These are phyloP conservation scores for Leptobrachium ailaonicum DNA, from an alignment of 2,113 vertebrate genomes.

Conservation along the genomic window DNA sequence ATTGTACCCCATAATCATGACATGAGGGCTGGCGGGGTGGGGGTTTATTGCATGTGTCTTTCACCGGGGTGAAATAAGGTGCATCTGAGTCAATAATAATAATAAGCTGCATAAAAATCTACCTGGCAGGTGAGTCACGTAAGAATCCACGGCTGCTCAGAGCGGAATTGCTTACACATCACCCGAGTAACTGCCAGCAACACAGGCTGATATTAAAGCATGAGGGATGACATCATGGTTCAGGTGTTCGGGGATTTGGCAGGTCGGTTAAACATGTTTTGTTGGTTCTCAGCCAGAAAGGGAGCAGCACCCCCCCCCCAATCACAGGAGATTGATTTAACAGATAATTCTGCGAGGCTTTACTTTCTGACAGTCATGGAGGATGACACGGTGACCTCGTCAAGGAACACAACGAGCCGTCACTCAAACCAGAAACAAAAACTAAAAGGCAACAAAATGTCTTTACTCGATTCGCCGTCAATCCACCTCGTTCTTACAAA, in stretches of 20 bases:
- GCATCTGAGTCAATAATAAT: neutral
- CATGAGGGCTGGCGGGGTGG: neutral
- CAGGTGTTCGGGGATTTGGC: conserved; percentile 36
- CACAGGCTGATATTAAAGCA: conserved; percentile 9
- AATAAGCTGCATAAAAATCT: neutral
- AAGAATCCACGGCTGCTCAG: neutral
- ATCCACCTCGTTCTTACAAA: too few relatives aligned
- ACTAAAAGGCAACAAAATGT: too few relatives aligned
- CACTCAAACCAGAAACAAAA: too few relatives aligned
- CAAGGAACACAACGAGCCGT: neutral
- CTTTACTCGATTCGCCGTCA: too few relatives aligned
- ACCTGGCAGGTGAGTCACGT: conserved; percentile 22
- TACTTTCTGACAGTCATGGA: conserved; percentile 33
- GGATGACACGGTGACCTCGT: conserved; percentile 17
- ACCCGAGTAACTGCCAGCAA: conserved; percentile 10
- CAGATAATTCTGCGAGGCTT: conserved; percentile 18
- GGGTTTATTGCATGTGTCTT: neutral
- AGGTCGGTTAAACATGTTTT: conserved; percentile 37
- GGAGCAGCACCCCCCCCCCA: conserved; percentile 18
- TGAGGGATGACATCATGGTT: conserved; percentile 37
- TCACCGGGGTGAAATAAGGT: conserved; percentile 36
- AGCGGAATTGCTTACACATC: conserved; percentile 12
- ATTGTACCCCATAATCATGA: neutral
- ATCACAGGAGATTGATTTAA: conserved; percentile 18
- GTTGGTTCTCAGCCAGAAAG: conserved; percentile 29